These are phyloP conservation scores for Chymomyza procnemis DNA, from an alignment of 2,888 invertebrate genomes.

Conservation along the genomic window DNA sequence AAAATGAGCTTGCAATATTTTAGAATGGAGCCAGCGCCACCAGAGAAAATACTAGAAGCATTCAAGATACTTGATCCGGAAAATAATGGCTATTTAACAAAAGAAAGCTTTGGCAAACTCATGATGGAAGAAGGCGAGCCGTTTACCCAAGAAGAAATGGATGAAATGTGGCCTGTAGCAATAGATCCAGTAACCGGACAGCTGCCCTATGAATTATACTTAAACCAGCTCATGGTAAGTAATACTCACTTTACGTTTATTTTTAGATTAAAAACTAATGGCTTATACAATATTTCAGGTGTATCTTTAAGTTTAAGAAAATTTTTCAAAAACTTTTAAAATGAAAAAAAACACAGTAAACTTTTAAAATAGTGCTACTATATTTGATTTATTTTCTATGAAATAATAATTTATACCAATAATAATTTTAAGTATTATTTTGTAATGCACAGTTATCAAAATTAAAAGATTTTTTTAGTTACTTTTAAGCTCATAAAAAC, in stretches of 20 bases:
- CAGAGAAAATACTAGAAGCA: conserved; percentile 90
- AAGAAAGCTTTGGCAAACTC: conserved; percentile 86
- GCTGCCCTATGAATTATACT: conserved; percentile 91
- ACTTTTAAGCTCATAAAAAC: neutral
- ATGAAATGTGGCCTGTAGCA: conserved; percentile 93
- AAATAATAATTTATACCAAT: no score
- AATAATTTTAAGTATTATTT: neutral
- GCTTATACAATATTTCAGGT: no score
- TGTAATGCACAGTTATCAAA: conserved; percentile 1
- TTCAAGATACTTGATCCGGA: conserved; percentile 90
- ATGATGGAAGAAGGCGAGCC: conserved; percentile 95
- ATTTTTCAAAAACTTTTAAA: no score
- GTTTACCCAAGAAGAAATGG: conserved; percentile 92
- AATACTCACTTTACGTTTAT: no score
- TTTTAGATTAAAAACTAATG: no score
- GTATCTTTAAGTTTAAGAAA: neutral
- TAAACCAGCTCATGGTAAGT: conserved; percentile 89
- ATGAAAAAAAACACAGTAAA: neutral
- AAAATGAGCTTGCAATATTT: neutral
- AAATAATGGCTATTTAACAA: conserved; percentile 87
- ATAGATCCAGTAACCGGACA: conserved; percentile 88
- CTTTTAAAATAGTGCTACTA: neutral
- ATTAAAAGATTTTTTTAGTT: conserved; percentile 14
- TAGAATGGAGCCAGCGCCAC: conserved; percentile 89
- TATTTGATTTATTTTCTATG: neutral